These are phyloP conservation scores for Trisateles emortualis DNA, from an alignment of 2,888 invertebrate species.

Conservation along the genomic window DNA sequence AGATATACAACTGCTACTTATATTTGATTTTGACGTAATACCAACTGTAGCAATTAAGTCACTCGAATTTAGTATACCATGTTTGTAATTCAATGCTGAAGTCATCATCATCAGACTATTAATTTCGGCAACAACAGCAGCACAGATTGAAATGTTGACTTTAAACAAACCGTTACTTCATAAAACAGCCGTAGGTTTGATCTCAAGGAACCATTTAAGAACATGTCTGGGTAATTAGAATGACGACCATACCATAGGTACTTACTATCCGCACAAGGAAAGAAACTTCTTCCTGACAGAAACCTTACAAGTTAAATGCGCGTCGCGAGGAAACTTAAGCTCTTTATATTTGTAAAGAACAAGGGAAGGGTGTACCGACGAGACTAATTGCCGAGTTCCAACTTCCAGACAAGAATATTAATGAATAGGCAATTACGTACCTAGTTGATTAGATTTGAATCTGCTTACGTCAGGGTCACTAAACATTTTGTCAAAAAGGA, in stretches of 20 bases:
- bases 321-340: slow-evolving; percentile 15
- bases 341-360: slow-evolving; percentile 13
- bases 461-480: slow-evolving; percentile 1
- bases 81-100: too few relatives aligned
- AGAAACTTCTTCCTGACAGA: slow-evolving; percentile 26
- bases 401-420: slow-evolving; percentile 27
- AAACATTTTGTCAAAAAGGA: not conserved
- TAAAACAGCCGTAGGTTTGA: too few relatives aligned
- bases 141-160: too few relatives aligned
- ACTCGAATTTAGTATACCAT: too few relatives aligned
- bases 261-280: slow-evolving; percentile 13
- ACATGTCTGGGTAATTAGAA: slow-evolving; percentile 13
- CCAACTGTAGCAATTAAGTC: too few relatives aligned
- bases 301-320: slow-evolving; percentile 20
- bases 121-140: too few relatives aligned
- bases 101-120: too few relatives aligned
- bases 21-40: slow-evolving; percentile 22
- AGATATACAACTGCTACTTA: slow-evolving; percentile 57
- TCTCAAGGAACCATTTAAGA: not conserved
- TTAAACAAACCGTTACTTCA: too few relatives aligned
- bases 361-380: slow-evolving; percentile 5
- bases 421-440: slow-evolving; percentile 14
- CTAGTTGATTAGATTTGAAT: slow-evolving; percentile 14
- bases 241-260: slow-evolving; percentile 10
- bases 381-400: slow-evolving; percentile 20